Base-by-base conservation (phyloP, 2,888 invertebrate species). In the Pristionchus arcanus region DNA sequence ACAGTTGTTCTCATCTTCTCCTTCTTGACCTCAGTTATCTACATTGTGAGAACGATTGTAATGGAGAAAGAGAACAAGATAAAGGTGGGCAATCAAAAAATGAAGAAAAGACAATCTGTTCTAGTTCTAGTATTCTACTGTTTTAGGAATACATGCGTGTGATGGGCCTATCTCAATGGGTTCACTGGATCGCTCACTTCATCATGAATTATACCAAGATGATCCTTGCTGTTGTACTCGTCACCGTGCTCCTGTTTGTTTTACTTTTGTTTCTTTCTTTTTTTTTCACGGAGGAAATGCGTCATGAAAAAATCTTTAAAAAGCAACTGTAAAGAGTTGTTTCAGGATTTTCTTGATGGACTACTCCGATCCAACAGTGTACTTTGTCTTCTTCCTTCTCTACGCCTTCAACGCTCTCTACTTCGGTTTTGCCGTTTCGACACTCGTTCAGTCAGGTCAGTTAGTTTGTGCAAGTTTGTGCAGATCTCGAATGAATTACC, bases 131-230 rank as follows among this genome's bases (percentile, higher is more conserved):
- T 49, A 11, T 49, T 49, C 42, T 49, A 11, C 42, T 49, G 42
- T 49, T 49, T 13, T 95, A 98, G 97, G 98, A 98, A 96, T 97
- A 97, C 0, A 97, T 98, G 97, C 97, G 97, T 96, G 97, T 98
- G 96, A 97, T 98, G 97, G 98, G 98, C 2, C 96, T 98, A 53
- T 96, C 97, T 59, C 97, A 97, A 88, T 97, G 97, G 97, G 96
- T 97, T 92, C 97, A 98, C 94, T 98, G 98, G 97, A 95, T 96
- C 0, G 97, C 97, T 1, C 98, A 98, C 97, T 97, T 97, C 95
- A 96, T 97, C 77, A 90, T 93, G 68, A 94, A 94, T 91, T 94
- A 92, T 87, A 84, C 92, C 42, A 94, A 94, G 81, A 84, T 94
- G 34, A 74, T 92, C 13, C 83, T 94, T 59, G 90, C 92, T 13